Percentiles rank a stretch among this genome's conserved stretches.
phyloP scores from a whole-genome alignment of 2,888 invertebrate species.

The Parthenolecanium corni region DNA sequence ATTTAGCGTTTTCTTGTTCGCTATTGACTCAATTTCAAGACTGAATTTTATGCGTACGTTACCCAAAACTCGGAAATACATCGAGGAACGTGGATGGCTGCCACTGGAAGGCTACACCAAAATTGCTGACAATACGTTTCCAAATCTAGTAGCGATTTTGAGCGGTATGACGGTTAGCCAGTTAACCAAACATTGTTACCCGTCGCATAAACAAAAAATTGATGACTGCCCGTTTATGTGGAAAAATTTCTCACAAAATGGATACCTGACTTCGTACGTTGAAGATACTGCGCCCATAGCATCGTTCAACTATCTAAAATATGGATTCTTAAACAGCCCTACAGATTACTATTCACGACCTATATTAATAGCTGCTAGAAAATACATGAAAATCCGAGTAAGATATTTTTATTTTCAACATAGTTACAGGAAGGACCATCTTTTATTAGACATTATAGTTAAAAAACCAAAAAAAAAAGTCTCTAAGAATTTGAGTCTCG shows the following conservation, averaged over 20 bases:
- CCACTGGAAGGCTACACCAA: slow-evolving; percentile 63
- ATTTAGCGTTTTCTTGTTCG: slow-evolving; percentile 59
- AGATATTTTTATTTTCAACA: too few species aligned
- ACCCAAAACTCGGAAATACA: slow-evolving; percentile 55
- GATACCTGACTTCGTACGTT: slow-evolving; percentile 67
- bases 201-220: slow-evolving; percentile 36
- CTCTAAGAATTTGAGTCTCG: too few species aligned
- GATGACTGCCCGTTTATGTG: slow-evolving; percentile 66
- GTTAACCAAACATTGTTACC: slow-evolving; percentile 32
- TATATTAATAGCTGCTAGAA: slow-evolving; percentile 54
- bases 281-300: slow-evolving; percentile 63
- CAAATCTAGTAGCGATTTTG: slow-evolving; percentile 73
- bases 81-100: slow-evolving; percentile 57
- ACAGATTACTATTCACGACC: slow-evolving; percentile 72
- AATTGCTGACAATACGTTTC: slow-evolving; percentile 80
- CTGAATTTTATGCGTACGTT: slow-evolving; percentile 64
- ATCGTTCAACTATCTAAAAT: slow-evolving; percentile 63
- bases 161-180: slow-evolving; percentile 48
- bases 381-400: too few species aligned
- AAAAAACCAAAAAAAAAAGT: too few species aligned
- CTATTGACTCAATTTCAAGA: slow-evolving; percentile 75
- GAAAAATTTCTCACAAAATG: slow-evolving; percentile 49
- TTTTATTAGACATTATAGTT: too few species aligned
- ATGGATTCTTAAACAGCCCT: slow-evolving; percentile 59
- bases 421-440: too few species aligned